Evolutionary conservation across 2,113 vertebrate species (phyloP).

Genomic region (Nansenia antarctica): DNA sequence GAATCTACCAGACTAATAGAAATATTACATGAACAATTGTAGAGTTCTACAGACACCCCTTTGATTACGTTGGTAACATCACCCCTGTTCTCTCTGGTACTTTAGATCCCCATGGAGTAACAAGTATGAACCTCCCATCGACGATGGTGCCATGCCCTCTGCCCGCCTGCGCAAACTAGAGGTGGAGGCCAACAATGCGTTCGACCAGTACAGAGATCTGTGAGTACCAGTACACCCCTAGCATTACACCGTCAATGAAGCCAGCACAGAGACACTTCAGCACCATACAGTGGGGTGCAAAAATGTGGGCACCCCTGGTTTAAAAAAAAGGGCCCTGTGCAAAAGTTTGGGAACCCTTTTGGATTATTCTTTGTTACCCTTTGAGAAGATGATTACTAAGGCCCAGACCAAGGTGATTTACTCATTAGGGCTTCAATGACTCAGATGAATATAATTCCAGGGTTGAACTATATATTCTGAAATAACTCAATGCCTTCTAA

Average conservation of each 20-base stretch:
- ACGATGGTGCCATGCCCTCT: conserved; percentile 98
- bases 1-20: neutral
- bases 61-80: neutral
- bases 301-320: no score
- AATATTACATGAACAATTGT: neutral
- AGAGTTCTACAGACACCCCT: neutral
- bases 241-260: neutral
- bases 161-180: conserved; percentile 96
- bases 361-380: no score
- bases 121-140: conserved; percentile 97
- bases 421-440: no score
- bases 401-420: no score
- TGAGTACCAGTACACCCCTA: conserved; percentile 63
- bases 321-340: no score
- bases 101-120: conserved; percentile 98
- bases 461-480: no score
- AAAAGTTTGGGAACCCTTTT: no score
- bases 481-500: no score
- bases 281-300: no score
- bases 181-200: conserved; percentile 98
- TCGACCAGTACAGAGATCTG: conserved; percentile 99
- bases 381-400: no score
- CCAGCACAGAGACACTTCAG: neutral
- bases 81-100: neutral
- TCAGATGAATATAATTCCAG: no score